Percentiles rank a stretch among this genome's conserved stretches.
Evolutionary conservation across 2,888 invertebrate species (phyloP).

Genomic region (Cynaeus angustus): DNA sequence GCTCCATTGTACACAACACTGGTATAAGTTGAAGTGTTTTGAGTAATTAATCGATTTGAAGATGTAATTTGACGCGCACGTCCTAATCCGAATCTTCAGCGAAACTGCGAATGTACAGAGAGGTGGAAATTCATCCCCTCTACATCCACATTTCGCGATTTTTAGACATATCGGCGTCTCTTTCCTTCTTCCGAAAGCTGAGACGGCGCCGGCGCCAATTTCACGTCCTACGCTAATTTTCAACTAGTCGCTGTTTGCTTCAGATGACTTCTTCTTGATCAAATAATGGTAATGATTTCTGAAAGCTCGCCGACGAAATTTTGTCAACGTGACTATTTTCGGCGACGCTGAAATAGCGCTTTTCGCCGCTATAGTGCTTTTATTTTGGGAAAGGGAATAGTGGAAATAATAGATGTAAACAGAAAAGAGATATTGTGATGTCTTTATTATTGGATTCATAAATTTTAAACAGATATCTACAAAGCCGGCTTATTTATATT

Average conservation of each 20-base stretch:
- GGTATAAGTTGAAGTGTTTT: conserved; percentile 3
- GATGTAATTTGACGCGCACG: conserved; percentile 55
- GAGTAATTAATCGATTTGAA: conserved; percentile 49
- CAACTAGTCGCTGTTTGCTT: conserved; percentile 45
- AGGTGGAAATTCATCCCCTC: conserved; percentile 56
- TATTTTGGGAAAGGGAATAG: neutral
- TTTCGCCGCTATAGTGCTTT: neutral
- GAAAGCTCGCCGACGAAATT: conserved; percentile 13
- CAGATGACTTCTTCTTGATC: conserved; percentile 41
- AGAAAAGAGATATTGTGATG: conserved; percentile 23
- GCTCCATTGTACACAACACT: conserved; percentile 9
- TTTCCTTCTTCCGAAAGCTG: conserved; percentile 44
- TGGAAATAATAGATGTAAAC: neutral
- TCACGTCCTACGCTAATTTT: conserved; percentile 56
- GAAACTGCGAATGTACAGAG: conserved; percentile 58
- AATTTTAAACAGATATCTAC: conserved; percentile 43
- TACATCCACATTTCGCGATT: conserved; percentile 49
- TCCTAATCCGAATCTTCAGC: conserved; percentile 52
- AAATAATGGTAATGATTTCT: conserved; percentile 23
- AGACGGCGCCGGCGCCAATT: conserved; percentile 58
- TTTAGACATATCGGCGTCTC: conserved; percentile 53
- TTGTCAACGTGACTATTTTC: conserved; percentile 1
- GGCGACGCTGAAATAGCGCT: neutral
- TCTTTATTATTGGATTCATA: conserved; percentile 37
- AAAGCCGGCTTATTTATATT: conserved; percentile 35